Evolutionary conservation across 2,888 invertebrate species (phyloP).

Genomic region (Rhamphomyia laevipes): DNA sequence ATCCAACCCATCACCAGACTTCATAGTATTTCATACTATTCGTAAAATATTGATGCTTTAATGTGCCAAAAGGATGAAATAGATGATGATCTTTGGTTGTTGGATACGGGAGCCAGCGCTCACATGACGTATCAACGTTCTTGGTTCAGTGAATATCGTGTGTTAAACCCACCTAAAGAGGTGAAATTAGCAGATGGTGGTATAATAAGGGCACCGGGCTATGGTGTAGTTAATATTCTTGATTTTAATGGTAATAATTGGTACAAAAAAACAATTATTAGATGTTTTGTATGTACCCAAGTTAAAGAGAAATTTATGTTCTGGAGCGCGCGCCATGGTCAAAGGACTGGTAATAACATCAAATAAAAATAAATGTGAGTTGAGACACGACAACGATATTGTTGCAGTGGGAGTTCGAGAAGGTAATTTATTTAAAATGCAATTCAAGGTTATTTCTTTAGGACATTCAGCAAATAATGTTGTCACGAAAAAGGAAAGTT

Average conservation of each 20-base stretch:
- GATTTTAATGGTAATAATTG: neutral
- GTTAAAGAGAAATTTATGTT: no score
- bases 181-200: neutral
- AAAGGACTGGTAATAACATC: no score
- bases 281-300: neutral
- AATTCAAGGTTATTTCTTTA: neutral
- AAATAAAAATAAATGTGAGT: no score
- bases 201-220: neutral
- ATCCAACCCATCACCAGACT: no score
- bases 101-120: neutral
- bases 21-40: no score
- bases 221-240: neutral
- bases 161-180: neutral
- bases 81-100: no score
- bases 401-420: neutral
- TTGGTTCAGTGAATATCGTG: neutral
- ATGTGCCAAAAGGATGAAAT: neutral
- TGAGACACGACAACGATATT: neutral
- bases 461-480: no score
- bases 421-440: neutral
- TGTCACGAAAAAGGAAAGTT: neutral
- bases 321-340: no score
- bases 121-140: neutral
- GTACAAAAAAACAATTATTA: neutral
- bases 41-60: neutral